phyloP scores from a whole-genome alignment of 2,888 invertebrate genomes.

The Tholera decimalis region DNA sequence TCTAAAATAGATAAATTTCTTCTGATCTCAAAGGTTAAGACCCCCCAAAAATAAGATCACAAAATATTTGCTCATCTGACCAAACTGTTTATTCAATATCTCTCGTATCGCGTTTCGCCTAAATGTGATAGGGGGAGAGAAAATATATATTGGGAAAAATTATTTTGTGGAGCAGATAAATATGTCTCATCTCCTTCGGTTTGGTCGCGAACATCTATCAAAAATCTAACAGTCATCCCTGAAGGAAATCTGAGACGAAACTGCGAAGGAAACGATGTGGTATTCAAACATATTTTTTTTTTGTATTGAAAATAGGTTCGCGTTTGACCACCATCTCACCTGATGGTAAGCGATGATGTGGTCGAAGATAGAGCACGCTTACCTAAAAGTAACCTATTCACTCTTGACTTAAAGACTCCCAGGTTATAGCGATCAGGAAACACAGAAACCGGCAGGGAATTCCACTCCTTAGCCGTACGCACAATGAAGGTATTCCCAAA shows the following conservation, averaged over 20 bases:
- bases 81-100: constrained; percentile 68
- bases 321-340: too few species aligned
- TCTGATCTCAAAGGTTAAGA: constrained; percentile 17
- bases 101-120: constrained; percentile 64
- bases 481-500: too few species aligned
- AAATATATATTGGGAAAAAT: constrained; percentile 78
- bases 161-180: constrained; percentile 80
- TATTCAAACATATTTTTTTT: too few species aligned
- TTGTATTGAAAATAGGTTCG: too few species aligned
- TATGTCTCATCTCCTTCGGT: constrained; percentile 70
- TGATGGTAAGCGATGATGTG: too few species aligned
- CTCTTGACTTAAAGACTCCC: too few species aligned
- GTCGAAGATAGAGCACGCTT: too few species aligned
- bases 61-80: constrained; percentile 65
- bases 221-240: constrained; percentile 78
- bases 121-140: constrained; percentile 53
- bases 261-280: constrained; percentile 44
- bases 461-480: too few species aligned
- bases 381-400: too few species aligned
- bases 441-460: too few species aligned
- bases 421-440: too few species aligned
- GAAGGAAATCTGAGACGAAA: constrained; percentile 65
- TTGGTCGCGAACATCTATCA: constrained; percentile 77
- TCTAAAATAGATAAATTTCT: background rate
- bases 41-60: constrained; percentile 35